phyloP scores from a whole-genome alignment of 2,113 vertebrate genomes.

The Ivindomyrus marchei region DNA sequence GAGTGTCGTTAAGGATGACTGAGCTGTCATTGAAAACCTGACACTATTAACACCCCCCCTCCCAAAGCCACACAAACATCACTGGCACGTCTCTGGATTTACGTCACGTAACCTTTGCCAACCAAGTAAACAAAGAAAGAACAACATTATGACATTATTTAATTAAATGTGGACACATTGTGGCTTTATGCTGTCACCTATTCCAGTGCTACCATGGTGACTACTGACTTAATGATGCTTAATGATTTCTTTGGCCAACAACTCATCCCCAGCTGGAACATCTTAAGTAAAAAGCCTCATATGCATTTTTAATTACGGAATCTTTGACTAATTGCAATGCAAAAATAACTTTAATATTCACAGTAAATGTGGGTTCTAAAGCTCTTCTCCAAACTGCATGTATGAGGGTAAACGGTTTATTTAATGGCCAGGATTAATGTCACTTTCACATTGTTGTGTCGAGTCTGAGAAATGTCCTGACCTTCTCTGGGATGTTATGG shows the following conservation, averaged over 20 bases:
- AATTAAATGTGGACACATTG: not conserved
- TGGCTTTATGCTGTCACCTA: not conserved
- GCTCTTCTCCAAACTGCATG: not conserved
- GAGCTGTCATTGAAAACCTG: not conserved
- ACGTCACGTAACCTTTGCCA: not conserved
- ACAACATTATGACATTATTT: conserved; percentile 2
- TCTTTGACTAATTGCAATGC: not conserved
- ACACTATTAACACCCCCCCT: not conserved
- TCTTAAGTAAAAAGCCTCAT: not conserved
- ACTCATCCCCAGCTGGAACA: not conserved
- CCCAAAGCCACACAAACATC: not conserved
- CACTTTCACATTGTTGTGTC: not conserved
- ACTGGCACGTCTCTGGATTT: not conserved
- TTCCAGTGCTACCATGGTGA: not conserved
- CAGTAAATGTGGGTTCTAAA: not conserved
- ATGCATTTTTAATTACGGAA: conserved; percentile 14
- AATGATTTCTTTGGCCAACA: not conserved
- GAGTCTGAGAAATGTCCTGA: not conserved
- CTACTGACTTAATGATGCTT: not conserved
- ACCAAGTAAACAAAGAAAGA: not conserved
- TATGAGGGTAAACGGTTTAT: not conserved
- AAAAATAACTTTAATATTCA: not conserved
- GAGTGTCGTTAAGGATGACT: not conserved
- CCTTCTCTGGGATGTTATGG: not conserved
- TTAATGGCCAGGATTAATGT: not conserved